A percentile compares a stretch with the other conserved stretches of the same genome.
Evolutionary conservation across 2,888 invertebrate species (phyloP).

Genomic region (Steinernema carpocapsae): DNA sequence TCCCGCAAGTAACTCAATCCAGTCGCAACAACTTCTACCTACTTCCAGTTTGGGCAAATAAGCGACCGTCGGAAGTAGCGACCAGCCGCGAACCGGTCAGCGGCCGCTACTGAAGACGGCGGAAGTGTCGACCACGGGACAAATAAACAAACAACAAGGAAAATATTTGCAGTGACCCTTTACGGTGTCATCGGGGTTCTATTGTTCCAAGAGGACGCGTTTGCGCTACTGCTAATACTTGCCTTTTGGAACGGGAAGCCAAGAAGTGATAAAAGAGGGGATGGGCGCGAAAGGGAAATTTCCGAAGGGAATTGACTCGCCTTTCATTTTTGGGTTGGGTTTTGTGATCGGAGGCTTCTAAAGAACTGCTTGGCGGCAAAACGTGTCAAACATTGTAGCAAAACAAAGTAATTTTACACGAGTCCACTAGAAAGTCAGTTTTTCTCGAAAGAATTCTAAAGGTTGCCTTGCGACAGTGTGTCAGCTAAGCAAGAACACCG

Average conservation of each 20-base stretch:
- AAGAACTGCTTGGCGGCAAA: too few relatives aligned
- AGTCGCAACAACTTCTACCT: background rate
- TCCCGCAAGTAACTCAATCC: background rate
- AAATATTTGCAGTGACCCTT: constrained; percentile 16
- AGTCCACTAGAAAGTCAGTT: too few relatives aligned
- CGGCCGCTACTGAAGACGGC: background rate
- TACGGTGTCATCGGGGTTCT: constrained; percentile 8
- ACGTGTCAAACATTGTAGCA: too few relatives aligned
- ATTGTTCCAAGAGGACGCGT: too few relatives aligned
- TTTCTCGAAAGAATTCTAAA: too few relatives aligned
- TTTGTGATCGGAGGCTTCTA: too few relatives aligned
- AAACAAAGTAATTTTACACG: too few relatives aligned
- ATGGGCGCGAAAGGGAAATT: too few relatives aligned
- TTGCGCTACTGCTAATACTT: background rate
- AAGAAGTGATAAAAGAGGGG: too few relatives aligned
- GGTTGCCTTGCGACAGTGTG: too few relatives aligned
- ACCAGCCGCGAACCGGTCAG: background rate
- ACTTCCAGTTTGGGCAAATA: background rate
- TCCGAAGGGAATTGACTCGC: background rate
- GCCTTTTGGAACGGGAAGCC: background rate
- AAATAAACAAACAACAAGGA: constrained; percentile 1
- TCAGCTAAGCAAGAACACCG: too few relatives aligned
- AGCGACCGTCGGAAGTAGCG: background rate
- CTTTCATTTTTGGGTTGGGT: background rate
- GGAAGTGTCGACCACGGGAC: constrained; percentile 1